Conservation (phyloP, 2,113 vertebrate genomes). For the Dipodomys stephensi region DNA sequence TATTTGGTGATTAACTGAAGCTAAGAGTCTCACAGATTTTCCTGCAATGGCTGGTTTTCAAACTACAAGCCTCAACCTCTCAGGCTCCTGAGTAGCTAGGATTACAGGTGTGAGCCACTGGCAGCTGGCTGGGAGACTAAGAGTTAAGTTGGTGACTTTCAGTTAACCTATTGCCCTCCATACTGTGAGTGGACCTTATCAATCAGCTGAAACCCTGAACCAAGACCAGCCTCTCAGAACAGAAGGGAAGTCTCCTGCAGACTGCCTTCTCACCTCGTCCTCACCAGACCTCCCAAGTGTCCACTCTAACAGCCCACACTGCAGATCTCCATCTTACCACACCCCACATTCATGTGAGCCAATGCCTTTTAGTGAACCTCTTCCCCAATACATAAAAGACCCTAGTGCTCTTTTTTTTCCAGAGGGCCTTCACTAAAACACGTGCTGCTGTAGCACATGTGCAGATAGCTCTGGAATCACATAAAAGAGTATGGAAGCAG, state of each 20-base stretch:
- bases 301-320: neutral
- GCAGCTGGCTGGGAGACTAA: neutral
- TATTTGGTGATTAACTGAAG: too few species aligned
- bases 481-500: too few species aligned
- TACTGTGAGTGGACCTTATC: neutral
- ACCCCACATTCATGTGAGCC: neutral
- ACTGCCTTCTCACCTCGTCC: neutral
- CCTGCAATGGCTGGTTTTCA: too few species aligned
- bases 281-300: neutral
- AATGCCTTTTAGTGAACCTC: neutral
- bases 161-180: neutral
- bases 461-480: too few species aligned
- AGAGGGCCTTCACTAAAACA: neutral
- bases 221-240: neutral
- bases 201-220: neutral
- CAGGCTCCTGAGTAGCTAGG: too few species aligned
- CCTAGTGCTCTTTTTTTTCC: neutral
- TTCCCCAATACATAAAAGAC: neutral
- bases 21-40: too few species aligned
- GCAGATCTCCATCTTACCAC: neutral
- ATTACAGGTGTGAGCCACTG: too few species aligned
- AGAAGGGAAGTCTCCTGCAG: neutral
- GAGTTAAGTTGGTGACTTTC: neutral
- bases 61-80: too few species aligned
- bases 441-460: too few species aligned